phyloP scores from a whole-genome alignment of 2,113 vertebrate genomes.

The Urocolius indicus region DNA sequence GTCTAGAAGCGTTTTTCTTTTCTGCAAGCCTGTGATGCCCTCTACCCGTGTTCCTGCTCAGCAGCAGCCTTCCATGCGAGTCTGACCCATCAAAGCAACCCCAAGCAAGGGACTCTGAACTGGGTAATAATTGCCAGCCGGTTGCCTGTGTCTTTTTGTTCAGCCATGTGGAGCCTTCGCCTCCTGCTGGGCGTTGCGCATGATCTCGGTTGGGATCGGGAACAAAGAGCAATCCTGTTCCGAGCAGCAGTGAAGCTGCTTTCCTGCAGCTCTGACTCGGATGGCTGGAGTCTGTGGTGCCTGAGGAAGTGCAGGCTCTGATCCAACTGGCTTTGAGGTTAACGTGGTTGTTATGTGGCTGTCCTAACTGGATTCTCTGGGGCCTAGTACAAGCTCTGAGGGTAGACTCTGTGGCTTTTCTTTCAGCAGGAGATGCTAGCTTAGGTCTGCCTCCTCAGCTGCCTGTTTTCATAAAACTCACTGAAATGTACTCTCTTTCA shows the following conservation, averaged over 20 bases:
- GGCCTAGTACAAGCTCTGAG: not conserved
- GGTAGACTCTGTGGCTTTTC: not conserved
- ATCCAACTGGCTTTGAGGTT: not conserved
- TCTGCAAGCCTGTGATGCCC: not conserved
- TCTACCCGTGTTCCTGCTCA: not conserved
- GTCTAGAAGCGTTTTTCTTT: not conserved
- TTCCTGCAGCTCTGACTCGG: not conserved
- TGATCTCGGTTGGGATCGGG: not conserved
- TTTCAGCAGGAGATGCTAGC: not conserved
- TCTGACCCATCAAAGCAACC: not conserved
- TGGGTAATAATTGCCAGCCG: not conserved
- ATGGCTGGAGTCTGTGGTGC: not conserved
- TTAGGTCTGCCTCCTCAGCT: not conserved
- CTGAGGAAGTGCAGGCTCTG: not conserved
- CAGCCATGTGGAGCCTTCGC: not conserved
- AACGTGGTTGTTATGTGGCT: accelerated
- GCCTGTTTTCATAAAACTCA: not conserved
- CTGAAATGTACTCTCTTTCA: not conserved
- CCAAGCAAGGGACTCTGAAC: not conserved
- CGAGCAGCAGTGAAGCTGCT: accelerated
- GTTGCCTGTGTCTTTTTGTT: not conserved
- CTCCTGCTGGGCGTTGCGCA: not conserved
- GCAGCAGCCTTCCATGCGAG: not conserved
- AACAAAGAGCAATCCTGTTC: not conserved
- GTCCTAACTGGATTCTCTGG: not conserved